Evolutionary conservation across 2,888 invertebrate genomes (phyloP).

Genomic region (Diabrotica balteata): DNA sequence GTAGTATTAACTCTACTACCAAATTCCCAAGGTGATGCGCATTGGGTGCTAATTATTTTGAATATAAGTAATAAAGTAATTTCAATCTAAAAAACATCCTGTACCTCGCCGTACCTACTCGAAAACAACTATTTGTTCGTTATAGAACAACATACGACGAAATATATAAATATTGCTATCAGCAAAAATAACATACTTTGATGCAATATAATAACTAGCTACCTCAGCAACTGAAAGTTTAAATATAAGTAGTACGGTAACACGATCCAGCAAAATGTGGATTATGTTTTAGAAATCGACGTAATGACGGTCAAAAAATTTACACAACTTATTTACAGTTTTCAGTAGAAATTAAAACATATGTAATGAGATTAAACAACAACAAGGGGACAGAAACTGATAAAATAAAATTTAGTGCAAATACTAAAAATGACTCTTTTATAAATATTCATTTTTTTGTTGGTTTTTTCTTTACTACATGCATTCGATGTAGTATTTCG

Average conservation of each 20-base stretch:
- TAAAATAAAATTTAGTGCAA: too few relatives aligned
- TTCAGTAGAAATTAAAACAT: too few relatives aligned
- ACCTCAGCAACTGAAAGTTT: slow-evolving; percentile 9
- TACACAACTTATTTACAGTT: neutral
- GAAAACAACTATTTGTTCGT: neutral
- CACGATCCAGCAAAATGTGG: neutral
- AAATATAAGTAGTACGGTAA: neutral
- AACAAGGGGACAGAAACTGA: too few relatives aligned
- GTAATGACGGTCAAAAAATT: neutral
- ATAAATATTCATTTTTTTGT: too few relatives aligned
- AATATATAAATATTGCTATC: slow-evolving; percentile 5
- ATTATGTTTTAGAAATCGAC: slow-evolving; percentile 3
- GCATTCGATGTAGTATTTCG: too few relatives aligned
- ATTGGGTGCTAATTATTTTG: too few relatives aligned
- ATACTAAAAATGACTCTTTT: too few relatives aligned
- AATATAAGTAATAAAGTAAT: neutral
- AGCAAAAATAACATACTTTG: slow-evolving; percentile 5
- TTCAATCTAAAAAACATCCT: neutral
- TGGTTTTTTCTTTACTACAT: too few relatives aligned
- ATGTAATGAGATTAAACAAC: too few relatives aligned
- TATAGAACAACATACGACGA: neutral
- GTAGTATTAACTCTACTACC: too few relatives aligned
- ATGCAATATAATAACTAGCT: slow-evolving; percentile 6
- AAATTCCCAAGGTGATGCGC: too few relatives aligned
- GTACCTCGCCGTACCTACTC: neutral